A percentile compares a stretch with the other conserved stretches of the same genome.
Evolutionary conservation across 2,113 vertebrate species (phyloP).

Genomic region (Cynopterus brachyotis): DNA sequence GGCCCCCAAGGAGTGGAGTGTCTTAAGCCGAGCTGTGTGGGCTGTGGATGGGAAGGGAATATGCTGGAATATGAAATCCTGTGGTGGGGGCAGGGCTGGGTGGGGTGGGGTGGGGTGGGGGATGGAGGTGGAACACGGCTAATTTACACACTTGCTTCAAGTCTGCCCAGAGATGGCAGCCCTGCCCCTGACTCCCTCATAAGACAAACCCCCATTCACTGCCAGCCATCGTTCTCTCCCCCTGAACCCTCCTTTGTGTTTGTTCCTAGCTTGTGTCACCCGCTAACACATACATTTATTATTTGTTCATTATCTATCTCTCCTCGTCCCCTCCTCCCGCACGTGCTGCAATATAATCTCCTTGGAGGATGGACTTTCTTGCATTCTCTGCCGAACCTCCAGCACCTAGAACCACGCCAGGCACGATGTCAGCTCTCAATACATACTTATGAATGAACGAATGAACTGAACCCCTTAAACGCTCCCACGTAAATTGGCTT

Average conservation of each 20-base stretch:
- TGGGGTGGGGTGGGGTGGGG: too few relatives aligned
- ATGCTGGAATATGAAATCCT: neutral
- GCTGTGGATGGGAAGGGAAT: neutral
- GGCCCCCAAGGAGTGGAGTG: neutral
- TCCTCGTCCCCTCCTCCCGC: fast-evolving
- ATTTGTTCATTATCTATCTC: neutral
- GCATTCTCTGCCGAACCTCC: neutral
- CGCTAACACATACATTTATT: neutral
- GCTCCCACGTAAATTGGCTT: neutral
- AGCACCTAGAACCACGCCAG: neutral
- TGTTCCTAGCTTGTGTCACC: neutral
- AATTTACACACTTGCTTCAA: neutral
- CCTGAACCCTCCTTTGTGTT: neutral
- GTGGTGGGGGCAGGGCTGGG: fast-evolving
- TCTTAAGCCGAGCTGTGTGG: neutral
- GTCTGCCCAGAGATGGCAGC: neutral
- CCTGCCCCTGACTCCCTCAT: too few relatives aligned
- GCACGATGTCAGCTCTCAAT: neutral
- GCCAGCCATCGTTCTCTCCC: neutral
- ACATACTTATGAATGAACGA: neutral
- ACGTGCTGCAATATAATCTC: too few relatives aligned
- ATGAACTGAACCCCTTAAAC: neutral
- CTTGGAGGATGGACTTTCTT: neutral
- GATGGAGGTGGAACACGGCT: fast-evolving
- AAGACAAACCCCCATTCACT: neutral